Base-by-base conservation (phyloP, 2,888 invertebrate species). In the Drosophila formosana region DNA sequence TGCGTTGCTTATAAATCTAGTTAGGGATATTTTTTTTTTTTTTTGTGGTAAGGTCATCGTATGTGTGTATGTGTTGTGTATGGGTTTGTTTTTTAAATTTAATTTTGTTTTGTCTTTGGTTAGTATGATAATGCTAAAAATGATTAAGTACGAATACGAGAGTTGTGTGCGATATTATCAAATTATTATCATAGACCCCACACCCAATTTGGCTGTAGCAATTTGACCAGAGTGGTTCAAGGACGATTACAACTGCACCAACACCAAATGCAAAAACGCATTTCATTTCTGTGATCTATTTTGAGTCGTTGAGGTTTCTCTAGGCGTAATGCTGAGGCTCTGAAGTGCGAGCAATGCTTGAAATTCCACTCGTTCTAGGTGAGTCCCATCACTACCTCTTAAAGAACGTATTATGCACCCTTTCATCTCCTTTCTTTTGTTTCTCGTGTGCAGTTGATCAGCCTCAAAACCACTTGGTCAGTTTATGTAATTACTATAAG, bases 261-360 rank as follows among this genome's bases (percentile, higher is more conserved):
- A 73, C 18, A 55, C 34, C 49, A 75, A 70, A 32, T 56, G 32
- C 45, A 56, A 26, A 6, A 50, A 8, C 25, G 3, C 18, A 9
- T 49, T 32, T 11, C 37, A 34, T 34, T 11, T 34, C 34, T 34
- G 34, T 32, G 7, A 4, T 34, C 11, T 37, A 11, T n/a, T n/a
- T 4, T 4, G 37, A 3, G 5, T 55, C 4, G 23, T 32, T 30
- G 56, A 63, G 45, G 52, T 65, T 53, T 83, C 50, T 72, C 78
- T 84, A 70, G 65, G 70, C 65, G 65, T 78, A 81, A 84, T 72
- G 79, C 61, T 80, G 75, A 67, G 82, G 74, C 72, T 74, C 70
- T 78, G 65, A 74, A 78, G 65, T 71, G 62, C 80, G 81, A 86
- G 86, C 86, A 75, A 81, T 80, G 86, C 75, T 82, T 79, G 53